phyloP scores from a whole-genome alignment of 1,140 invertebrate genomes.

The Coboldia fuscipes region DNA sequence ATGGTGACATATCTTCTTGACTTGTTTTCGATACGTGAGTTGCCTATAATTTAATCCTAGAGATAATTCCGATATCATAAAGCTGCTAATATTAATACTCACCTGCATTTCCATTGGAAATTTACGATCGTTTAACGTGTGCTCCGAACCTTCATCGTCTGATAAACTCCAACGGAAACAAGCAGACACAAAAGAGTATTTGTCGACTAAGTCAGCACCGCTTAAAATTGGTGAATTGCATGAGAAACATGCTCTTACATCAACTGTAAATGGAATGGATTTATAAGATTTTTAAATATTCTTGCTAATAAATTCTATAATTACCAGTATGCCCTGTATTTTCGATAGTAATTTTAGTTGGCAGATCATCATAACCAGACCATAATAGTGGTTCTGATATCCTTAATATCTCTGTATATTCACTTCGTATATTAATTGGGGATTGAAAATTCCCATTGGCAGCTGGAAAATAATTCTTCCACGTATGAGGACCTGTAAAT shows the following conservation, averaged over 20 bases:
- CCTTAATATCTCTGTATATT: slow-evolving; percentile 8
- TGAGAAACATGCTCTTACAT: slow-evolving; percentile 16
- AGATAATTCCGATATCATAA: no score
- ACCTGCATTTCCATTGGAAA: slow-evolving; percentile 32
- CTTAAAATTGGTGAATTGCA: slow-evolving; percentile 20
- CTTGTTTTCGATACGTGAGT: slow-evolving; percentile 6
- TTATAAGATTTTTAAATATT: not conserved
- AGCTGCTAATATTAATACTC: no score
- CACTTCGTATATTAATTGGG: slow-evolving; percentile 22
- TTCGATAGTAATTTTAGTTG: slow-evolving; percentile 10
- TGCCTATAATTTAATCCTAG: slow-evolving; percentile 15
- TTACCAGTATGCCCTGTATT: slow-evolving; percentile 14
- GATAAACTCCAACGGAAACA: slow-evolving; percentile 30
- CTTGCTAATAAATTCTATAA: not conserved
- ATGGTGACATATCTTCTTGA: slow-evolving; percentile 6
- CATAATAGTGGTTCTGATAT: slow-evolving; percentile 16
- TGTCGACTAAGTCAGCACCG: slow-evolving; percentile 23
- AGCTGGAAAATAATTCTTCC: slow-evolving; percentile 12
- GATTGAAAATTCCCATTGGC: slow-evolving; percentile 13
- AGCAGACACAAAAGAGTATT: slow-evolving; percentile 25
- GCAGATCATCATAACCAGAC: slow-evolving; percentile 18
- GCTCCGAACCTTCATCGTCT: slow-evolving; percentile 31
- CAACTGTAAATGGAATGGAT: slow-evolving; percentile 8
- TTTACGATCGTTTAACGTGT: slow-evolving; percentile 26
- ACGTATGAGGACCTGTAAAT: slow-evolving; percentile 18